Percentiles rank a stretch among this genome's conserved stretches.
Evolutionary conservation across 2,113 vertebrate species (phyloP).

Genomic region (Lampris incognitus): DNA sequence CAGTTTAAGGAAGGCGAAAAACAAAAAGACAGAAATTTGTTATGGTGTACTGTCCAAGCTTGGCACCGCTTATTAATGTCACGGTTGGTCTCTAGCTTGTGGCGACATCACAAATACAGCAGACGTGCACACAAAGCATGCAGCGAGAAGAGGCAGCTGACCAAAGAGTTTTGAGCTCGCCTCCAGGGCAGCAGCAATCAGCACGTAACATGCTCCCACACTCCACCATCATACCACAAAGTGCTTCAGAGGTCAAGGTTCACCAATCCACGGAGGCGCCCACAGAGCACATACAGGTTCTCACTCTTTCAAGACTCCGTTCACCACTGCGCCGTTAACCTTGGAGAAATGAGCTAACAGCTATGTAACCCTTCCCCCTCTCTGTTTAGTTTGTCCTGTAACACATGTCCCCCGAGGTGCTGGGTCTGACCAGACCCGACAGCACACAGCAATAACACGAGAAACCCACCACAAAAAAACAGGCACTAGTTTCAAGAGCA

Average conservation of each 20-base stretch:
- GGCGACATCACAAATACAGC: slow-evolving; percentile 41
- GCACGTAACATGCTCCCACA: slow-evolving; percentile 27
- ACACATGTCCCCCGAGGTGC: slow-evolving; percentile 57
- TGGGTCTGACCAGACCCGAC: slow-evolving; percentile 16
- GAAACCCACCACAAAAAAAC: slow-evolving; percentile 7
- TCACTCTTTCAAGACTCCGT: slow-evolving; percentile 38
- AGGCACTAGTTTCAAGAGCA: slow-evolving; percentile 8
- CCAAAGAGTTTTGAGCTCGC: slow-evolving; percentile 40
- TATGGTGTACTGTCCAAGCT: slow-evolving; percentile 33
- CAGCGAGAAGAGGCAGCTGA: slow-evolving; percentile 44
- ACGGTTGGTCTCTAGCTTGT: slow-evolving; percentile 3
- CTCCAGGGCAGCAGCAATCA: slow-evolving; percentile 38
- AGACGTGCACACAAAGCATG: slow-evolving; percentile 44
- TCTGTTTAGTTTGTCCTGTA: slow-evolving; percentile 62
- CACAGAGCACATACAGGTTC: slow-evolving; percentile 58
- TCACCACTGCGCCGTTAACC: slow-evolving; percentile 55
- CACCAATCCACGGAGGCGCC: slow-evolving; percentile 35
- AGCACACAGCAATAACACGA: slow-evolving; percentile 28
- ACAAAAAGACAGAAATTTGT: background rate
- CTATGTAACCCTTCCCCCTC: slow-evolving; percentile 39
- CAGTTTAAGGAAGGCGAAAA: slow-evolving; percentile 37
- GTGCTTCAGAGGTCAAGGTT: slow-evolving; percentile 35
- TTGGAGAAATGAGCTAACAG: slow-evolving; percentile 59
- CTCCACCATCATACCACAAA: slow-evolving; percentile 16
- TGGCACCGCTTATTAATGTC: slow-evolving; percentile 20